Evolutionary conservation across 2,797 vertebrate species (phyloP).

Genomic region (Eulemur albifrons): DNA sequence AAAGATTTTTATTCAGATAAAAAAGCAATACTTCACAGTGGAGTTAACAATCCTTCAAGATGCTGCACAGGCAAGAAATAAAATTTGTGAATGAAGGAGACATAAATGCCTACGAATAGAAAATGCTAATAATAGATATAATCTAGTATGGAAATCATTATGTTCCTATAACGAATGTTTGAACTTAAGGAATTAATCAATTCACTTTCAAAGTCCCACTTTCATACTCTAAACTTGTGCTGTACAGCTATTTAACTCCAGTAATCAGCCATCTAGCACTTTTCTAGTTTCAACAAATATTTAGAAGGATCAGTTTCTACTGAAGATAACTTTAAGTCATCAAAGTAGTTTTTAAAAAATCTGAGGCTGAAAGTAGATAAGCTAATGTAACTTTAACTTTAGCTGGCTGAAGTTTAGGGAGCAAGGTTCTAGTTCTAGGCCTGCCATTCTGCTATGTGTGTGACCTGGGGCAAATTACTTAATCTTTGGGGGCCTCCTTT

Average conservation of each 20-base stretch:
- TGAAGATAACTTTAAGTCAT: background rate
- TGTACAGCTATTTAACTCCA: background rate
- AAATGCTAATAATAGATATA: background rate
- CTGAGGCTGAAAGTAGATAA: background rate
- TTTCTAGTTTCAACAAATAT: slow-evolving; percentile 27
- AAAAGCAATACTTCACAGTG: background rate
- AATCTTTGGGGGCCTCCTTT: background rate
- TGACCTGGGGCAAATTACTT: background rate
- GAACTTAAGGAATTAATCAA: slow-evolving; percentile 22
- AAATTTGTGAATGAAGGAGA: slow-evolving; percentile 27
- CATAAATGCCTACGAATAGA: slow-evolving; percentile 13
- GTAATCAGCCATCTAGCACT: background rate
- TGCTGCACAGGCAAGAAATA: background rate
- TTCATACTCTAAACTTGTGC: background rate
- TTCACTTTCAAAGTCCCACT: slow-evolving; percentile 27
- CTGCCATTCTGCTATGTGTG: background rate
- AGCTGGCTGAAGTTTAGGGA: background rate
- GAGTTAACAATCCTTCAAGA: slow-evolving; percentile 20
- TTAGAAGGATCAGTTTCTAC: slow-evolving; percentile 19
- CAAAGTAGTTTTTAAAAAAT: background rate
- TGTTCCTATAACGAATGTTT: background rate
- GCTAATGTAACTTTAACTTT: background rate
- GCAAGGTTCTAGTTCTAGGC: background rate
- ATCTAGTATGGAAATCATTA: background rate
- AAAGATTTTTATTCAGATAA: slow-evolving; percentile 22